Conservation (phyloP, 2,113 vertebrate species). For the Corydoras sp. region DNA sequence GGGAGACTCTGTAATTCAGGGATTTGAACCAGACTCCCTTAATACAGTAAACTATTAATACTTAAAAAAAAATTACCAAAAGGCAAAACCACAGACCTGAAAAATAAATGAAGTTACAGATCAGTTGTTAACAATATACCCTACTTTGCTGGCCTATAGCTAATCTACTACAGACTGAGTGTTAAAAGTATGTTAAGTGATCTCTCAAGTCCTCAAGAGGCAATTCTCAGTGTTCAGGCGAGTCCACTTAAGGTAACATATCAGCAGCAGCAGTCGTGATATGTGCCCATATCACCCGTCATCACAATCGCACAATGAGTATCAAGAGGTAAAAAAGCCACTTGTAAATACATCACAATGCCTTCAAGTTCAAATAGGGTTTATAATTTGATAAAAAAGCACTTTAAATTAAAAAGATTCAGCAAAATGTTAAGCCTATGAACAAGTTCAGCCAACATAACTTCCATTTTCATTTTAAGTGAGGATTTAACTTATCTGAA, state of each 20-base stretch:
- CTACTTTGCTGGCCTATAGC: background rate
- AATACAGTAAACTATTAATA: too few relatives aligned
- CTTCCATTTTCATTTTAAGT: too few relatives aligned
- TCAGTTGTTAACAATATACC: background rate
- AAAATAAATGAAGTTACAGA: background rate
- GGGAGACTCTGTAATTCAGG: too few relatives aligned
- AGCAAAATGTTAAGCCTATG: too few relatives aligned
- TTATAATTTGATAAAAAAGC: too few relatives aligned
- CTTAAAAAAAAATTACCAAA: too few relatives aligned
- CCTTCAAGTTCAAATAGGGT: slow-evolving; percentile 13
- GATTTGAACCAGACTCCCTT: too few relatives aligned
- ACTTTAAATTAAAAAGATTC: too few relatives aligned
- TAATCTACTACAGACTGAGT: slow-evolving; percentile 10
- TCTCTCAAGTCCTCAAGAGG: slow-evolving; percentile 1
- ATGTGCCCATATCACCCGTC: slow-evolving; percentile 56
- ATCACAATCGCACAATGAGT: slow-evolving; percentile 41
- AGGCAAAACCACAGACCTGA: too few relatives aligned
- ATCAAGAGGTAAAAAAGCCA: slow-evolving; percentile 39
- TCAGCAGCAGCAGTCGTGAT: slow-evolving; percentile 30
- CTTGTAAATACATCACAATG: slow-evolving; percentile 31
- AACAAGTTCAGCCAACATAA: too few relatives aligned
- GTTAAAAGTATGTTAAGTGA: slow-evolving; percentile 5
- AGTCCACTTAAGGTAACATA: slow-evolving; percentile 42
- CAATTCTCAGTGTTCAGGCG: background rate
- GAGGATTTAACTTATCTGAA: too few relatives aligned